These are phyloP conservation scores for Cebuella pygmaea DNA, from an alignment of 2,797 vertebrate genomes.

Conservation along the genomic window DNA sequence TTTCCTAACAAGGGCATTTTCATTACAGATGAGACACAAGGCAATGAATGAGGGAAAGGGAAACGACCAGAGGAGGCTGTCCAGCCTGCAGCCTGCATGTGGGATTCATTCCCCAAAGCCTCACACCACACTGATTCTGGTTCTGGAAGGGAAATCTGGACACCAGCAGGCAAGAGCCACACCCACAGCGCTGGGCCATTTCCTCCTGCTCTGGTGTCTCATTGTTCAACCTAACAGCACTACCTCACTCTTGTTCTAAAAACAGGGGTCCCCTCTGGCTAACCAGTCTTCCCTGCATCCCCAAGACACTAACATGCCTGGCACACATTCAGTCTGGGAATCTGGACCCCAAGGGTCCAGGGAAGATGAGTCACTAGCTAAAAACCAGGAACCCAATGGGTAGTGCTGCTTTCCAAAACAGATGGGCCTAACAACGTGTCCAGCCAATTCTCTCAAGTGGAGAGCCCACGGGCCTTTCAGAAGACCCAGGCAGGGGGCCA, in stretches of 20 bases:
- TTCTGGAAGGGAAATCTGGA: background rate
- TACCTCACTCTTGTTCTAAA: background rate
- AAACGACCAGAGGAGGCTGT: background rate
- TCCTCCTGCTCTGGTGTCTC: background rate
- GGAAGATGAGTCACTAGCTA: conserved; percentile 39
- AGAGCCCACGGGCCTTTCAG: background rate
- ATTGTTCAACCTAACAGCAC: background rate
- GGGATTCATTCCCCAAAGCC: background rate
- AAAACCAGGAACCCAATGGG: conserved; percentile 3
- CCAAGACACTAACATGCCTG: background rate
- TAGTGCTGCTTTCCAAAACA: conserved; percentile 28
- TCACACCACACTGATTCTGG: background rate
- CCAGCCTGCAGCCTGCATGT: conserved; percentile 20
- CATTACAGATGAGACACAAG: conserved; percentile 61
- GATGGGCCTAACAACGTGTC: background rate
- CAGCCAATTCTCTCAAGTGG: background rate
- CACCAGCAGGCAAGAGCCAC: background rate
- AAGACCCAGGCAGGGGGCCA: background rate
- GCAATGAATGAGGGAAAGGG: background rate
- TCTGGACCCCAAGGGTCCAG: background rate
- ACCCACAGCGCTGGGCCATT: background rate
- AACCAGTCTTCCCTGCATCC: background rate
- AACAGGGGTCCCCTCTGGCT: background rate
- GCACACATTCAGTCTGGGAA: background rate
- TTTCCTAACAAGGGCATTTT: conserved; percentile 65